Evolutionary conservation across 64 coral and sea anemone genomes (phyloP).

Genomic region (Catalaphyllia jardinei): DNA sequence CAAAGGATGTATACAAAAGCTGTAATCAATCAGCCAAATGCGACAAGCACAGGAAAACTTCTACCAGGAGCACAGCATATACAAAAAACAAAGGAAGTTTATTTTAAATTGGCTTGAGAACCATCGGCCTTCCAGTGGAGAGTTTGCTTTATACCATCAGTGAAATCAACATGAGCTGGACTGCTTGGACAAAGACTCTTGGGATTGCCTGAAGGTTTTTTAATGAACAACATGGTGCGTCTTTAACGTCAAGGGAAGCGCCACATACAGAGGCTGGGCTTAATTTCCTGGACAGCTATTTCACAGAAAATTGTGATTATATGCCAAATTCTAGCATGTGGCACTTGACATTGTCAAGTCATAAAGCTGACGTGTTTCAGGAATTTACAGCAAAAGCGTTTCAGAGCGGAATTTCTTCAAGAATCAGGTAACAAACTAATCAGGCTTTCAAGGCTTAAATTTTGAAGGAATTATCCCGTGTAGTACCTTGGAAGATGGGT

Average conservation of each 20-base stretch:
- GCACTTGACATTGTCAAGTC: constrained; percentile 6
- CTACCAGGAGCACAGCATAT: neutral
- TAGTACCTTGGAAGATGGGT: no score
- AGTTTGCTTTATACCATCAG: neutral
- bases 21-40: neutral
- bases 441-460: no score
- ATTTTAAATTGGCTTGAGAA: constrained; percentile 13
- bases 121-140: neutral
- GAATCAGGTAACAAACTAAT: no score
- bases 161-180: constrained; percentile 3
- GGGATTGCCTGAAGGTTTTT: constrained; percentile 18
- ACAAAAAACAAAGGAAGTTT: constrained; percentile 10
- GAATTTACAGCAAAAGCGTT: neutral
- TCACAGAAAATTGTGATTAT: constrained; percentile 44
- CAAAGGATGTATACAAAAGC: neutral
- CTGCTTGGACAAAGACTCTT: constrained; percentile 15
- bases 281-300: constrained; percentile 19
- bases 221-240: constrained; percentile 1
- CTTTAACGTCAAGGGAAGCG: neutral
- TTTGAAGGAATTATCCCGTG: no score
- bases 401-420: no score
- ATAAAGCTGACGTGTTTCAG: neutral
- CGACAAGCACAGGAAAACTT: neutral
- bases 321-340: neutral
- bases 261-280: neutral